These are phyloP conservation scores for Amazona finschi DNA, from an alignment of 2,797 vertebrate genomes.

Conservation along the genomic window DNA sequence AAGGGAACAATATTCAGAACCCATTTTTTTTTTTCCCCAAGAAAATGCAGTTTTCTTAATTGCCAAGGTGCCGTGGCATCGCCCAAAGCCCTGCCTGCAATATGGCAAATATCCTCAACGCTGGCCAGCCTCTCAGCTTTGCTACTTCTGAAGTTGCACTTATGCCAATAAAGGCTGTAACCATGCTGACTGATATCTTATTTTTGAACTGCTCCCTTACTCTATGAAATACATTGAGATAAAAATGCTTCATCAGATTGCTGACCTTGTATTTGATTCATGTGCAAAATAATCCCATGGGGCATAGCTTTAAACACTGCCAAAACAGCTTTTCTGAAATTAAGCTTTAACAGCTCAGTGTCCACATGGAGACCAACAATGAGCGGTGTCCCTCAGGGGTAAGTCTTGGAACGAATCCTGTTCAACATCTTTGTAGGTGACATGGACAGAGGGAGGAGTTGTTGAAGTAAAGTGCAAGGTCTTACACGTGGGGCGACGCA, in stretches of 20 bases:
- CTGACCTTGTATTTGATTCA: background rate
- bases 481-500: background rate
- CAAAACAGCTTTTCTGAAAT: background rate
- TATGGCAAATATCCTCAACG: fast-evolving
- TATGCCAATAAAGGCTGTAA: background rate
- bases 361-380: background rate
- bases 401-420: background rate
- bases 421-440: background rate
- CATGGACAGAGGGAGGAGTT: background rate
- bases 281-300: background rate
- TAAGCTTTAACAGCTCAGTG: background rate
- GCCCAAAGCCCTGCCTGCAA: fast-evolving
- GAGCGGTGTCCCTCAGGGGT: background rate
- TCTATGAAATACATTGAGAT: background rate
- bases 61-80: background rate
- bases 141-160: background rate
- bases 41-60: fast-evolving
- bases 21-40: background rate
- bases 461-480: background rate
- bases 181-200: background rate
- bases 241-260: background rate
- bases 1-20: background rate
- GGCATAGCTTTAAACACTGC: background rate
- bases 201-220: background rate
- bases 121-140: background rate